Base-by-base conservation (phyloP, 1,140 invertebrate genomes). In the Drosophila melanica region DNA sequence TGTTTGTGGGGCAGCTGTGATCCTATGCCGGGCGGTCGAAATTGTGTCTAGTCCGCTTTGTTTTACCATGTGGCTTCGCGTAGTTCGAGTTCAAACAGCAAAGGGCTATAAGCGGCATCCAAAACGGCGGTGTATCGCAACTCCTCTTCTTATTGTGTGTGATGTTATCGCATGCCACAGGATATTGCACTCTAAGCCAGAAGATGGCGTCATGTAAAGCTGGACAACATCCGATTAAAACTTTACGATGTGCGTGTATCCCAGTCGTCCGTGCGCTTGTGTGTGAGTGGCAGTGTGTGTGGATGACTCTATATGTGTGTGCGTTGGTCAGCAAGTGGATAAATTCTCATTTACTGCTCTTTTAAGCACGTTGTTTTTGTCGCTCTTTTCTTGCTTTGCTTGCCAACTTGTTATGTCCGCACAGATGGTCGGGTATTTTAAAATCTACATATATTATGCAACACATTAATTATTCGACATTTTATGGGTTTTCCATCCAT, bases 341-440 rank as follows among this genome's bases (percentile, higher is more conserved):
- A 90, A 90, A 90, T 90, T 90, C 79, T 90, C 87, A 90, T 90
- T 90, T 90, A 90, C 87, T 90, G 87, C 87, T 90, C 87, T 90
- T 90, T 90, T 90, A 86, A 90, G 86, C 86, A 90, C 85, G 75
- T 75, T 81, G 72, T 86, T 86, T 87, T 86, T 79, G 72, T 72
- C 73, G 75, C 76, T 90, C 54, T 77, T 67, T 58, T 67, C 65
- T 79, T 70, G 57, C 84, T 72, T 64, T 54, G 50, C 66, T 69
- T 54, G 75, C 18, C 42, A 59, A 60, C 67, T 79, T 50, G 74
- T 65, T 66, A 66, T 57, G 54, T 58, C 37, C 44, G 59, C 55
- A 14, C 27, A 10, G 11, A 23, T 6, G 50, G 11, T 3, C 0
- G 45, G 35, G 35, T 16, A 41, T 44, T 12, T 16, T 30, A 27